These are phyloP conservation scores for Manduca sexta DNA, from an alignment of 1,140 invertebrate species.

Conservation along the genomic window DNA sequence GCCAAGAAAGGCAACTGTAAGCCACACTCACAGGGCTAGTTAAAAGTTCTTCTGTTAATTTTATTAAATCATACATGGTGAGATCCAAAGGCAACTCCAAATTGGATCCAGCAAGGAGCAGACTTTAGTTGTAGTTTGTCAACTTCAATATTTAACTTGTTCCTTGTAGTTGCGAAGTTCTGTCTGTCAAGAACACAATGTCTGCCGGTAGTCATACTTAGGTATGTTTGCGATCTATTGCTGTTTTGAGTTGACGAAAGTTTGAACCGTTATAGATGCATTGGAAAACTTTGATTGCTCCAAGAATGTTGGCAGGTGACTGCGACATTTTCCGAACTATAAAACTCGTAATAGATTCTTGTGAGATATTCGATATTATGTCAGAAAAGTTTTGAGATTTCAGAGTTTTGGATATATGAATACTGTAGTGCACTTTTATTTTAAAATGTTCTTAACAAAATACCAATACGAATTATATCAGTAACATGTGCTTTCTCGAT, in stretches of 20 bases:
- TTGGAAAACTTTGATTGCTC: conserved; percentile 10
- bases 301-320: neutral
- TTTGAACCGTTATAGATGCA: conserved; percentile 15
- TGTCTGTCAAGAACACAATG: conserved; percentile 34
- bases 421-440: too few relatives aligned
- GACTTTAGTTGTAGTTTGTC: conserved; percentile 34
- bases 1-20: too few relatives aligned
- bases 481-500: too few relatives aligned
- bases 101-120: conserved; percentile 23
- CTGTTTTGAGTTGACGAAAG: conserved; percentile 14
- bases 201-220: conserved; percentile 18
- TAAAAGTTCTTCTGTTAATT: conserved; percentile 14
- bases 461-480: too few relatives aligned
- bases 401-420: too few relatives aligned
- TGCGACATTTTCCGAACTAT: too few relatives aligned
- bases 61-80: conserved; percentile 14
- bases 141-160: conserved; percentile 49
- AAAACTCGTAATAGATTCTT: too few relatives aligned
- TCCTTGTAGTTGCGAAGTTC: conserved; percentile 31
- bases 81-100: conserved; percentile 18
- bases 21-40: neutral
- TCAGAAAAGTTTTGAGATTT: too few relatives aligned
- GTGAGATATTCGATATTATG: too few relatives aligned
- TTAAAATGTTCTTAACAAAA: too few relatives aligned
- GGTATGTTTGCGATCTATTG: conserved; percentile 16